Base-by-base conservation (phyloP, 2,113 vertebrate genomes). In the Leucosticte australis region DNA sequence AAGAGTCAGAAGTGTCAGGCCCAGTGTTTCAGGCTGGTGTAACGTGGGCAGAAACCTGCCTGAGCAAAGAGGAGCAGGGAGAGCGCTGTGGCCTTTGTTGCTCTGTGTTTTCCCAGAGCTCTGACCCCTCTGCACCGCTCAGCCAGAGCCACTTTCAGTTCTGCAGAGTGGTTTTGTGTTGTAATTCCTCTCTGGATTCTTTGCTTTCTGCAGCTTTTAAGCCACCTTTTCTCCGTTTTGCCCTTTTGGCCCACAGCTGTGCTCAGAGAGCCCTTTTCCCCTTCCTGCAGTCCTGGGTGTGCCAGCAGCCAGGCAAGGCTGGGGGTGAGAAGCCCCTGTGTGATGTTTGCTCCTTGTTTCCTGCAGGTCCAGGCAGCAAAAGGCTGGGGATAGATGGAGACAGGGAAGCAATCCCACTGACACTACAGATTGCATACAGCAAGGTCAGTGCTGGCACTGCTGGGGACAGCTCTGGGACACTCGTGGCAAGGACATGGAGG, bases 331-430 rank as follows among this genome's bases (percentile, higher is more conserved):
- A 20, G 5, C 26, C 79, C 15, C n/a, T 0, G 0, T 37, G 76
- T 95, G 92, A 85, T 2, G 1, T 68, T 85, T 87, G 11, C n/a
- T 87, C 75, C 59, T 74, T 90, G 59, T 94, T 75, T 62, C 64
- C 21, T 78, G 31, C 88, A 99, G 99, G 99, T 90, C 98, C 99
- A 7, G 99, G 99, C 68, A 98, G 98, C 96, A 99, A 99, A 92
- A 97, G 99, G 35, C 98, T 99, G 95, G 99, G 99, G 28, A 99
- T 99, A 30, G 99, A 99, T 13, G 99, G 98, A 15, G 99, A 99
- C 95, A 97, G 99, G 90, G 99, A 99, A 94, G 99, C 99, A 7
- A 97, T 99, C 67, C 99, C 99, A 49, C 97, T 99, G 67, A 98
- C 97, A 97, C 98, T 99, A 98, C 99, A 99, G 69, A 97, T 99